Percentiles rank a stretch among this genome's conserved stretches.
These are phyloP conservation scores for Uria lomvia DNA, from an alignment of 2,113 vertebrate species.

Conservation along the genomic window DNA sequence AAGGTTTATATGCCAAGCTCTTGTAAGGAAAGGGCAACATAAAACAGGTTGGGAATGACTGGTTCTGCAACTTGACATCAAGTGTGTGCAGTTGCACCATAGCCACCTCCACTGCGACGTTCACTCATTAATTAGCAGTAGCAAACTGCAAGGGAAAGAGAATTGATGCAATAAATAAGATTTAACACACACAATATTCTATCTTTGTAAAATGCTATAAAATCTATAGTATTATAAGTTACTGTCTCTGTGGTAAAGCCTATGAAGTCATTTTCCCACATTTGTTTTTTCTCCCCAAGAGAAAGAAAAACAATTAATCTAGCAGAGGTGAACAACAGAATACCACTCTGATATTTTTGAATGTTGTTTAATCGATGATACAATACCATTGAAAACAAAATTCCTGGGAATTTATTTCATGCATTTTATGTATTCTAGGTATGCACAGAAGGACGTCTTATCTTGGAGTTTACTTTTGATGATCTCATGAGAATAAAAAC, in stretches of 20 bases:
- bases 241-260: background rate
- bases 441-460: slow-evolving; percentile 96
- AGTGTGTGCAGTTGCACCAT: background rate
- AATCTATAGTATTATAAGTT: slow-evolving; percentile 17
- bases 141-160: background rate
- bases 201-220: slow-evolving; percentile 31
- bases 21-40: background rate
- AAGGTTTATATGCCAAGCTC: background rate
- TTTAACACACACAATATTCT: background rate
- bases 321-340: slow-evolving; percentile 2
- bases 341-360: background rate
- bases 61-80: background rate
- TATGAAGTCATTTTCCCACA: slow-evolving; percentile 24
- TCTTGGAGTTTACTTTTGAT: slow-evolving; percentile 98
- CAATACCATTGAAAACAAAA: background rate
- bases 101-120: background rate
- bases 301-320: slow-evolving; percentile 5
- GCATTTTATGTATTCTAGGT: slow-evolving; percentile 80
- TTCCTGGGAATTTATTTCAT: slow-evolving; percentile 45
- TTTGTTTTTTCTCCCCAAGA: slow-evolving; percentile 4
- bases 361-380: slow-evolving; percentile 21
- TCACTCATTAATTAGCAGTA: slow-evolving; percentile 31
- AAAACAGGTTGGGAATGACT: background rate
- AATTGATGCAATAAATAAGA: slow-evolving; percentile 33
- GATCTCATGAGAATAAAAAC: slow-evolving; percentile 99